Evolutionary conservation across 2,888 invertebrate species (phyloP), one percentile per base, ranked within the genome.

Genomic region (Lumbricus terrestris): DNA sequence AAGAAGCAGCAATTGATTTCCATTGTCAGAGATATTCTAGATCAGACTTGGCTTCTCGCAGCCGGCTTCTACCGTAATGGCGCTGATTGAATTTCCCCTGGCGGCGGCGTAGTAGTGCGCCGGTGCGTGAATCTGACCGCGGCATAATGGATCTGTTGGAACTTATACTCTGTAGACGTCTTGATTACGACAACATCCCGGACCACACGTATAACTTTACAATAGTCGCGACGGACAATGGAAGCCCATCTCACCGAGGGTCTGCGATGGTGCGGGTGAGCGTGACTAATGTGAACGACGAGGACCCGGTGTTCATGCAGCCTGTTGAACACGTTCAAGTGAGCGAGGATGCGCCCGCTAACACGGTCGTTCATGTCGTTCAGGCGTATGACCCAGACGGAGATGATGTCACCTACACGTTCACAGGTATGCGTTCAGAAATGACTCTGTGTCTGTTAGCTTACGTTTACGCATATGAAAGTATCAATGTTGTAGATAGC

Each of bases 261-360:
- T 97, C 97, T 0, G 98, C 98, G 0, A 98, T 98, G 0, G 98
- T 99, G 33, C 96, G 98, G 91, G 97, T 99, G 91, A 98, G 98
- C 94, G 98, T 98, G n/a, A 98, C 98, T 94, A 99, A 99, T 94
- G 98, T 98, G 95, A 99, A 99, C 95, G 99, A 99, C 94, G 98
- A 99, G 95, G 97, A 98, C 94, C 99, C 99, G 13, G 92, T 92
- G 85, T 94, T 95, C 90, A 92, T 92, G 88, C 92, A 93, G 91
- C 47, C 91, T 18, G 88, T 92, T 23, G 92, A 92, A 69, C 92
- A 91, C 42, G 93, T 92, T 13, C 91, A 92, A 89, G 92, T 92
- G 47, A 91, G 91, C 88, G 92, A 92, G 90, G 92, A 92, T 54
- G 92, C 92, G 11, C 85, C 96, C 96, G 40, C 92, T 35, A 93